Conservation (phyloP, 2,113 vertebrate species). For the Campylomormyrus tamandua region DNA sequence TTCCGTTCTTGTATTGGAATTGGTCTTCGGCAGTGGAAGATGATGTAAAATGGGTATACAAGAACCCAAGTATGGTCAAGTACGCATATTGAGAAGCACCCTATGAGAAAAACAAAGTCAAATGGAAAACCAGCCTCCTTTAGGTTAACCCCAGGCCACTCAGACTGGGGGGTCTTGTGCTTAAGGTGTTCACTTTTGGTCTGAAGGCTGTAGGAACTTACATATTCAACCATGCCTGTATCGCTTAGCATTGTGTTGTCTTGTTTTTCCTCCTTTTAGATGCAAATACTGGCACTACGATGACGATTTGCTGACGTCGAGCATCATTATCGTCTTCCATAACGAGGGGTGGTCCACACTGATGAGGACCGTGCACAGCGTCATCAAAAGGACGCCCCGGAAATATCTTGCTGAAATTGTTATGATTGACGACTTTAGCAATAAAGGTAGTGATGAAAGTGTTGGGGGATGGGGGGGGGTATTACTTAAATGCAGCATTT, state of each 20-base stretch:
- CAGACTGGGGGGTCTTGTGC: neutral
- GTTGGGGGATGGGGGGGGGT: neutral
- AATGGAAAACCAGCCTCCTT: neutral
- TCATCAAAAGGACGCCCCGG: slow-evolving; percentile 86
- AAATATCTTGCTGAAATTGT: slow-evolving; percentile 86
- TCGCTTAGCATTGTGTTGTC: neutral
- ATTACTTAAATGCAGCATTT: neutral
- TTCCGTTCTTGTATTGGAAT: neutral
- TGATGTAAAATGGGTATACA: neutral
- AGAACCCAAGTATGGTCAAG: neutral
- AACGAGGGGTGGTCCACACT: slow-evolving; percentile 97
- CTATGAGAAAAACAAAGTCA: neutral
- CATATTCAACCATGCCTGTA: neutral
- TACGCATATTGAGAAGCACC: neutral
- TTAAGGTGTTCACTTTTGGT: neutral
- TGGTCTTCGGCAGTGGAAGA: neutral
- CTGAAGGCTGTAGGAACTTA: neutral
- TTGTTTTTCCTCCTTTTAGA: slow-evolving; percentile 48
- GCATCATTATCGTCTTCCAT: slow-evolving; percentile 94
- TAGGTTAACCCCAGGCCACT: neutral
- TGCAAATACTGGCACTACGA: slow-evolving; percentile 88
- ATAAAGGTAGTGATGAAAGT: slow-evolving; percentile 71
- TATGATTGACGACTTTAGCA: slow-evolving; percentile 95
- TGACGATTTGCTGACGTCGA: slow-evolving; percentile 82
- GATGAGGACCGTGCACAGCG: slow-evolving; percentile 88